Evolutionary conservation across 2,888 invertebrate species (phyloP).

Genomic region (Epirrhoe alternata): DNA sequence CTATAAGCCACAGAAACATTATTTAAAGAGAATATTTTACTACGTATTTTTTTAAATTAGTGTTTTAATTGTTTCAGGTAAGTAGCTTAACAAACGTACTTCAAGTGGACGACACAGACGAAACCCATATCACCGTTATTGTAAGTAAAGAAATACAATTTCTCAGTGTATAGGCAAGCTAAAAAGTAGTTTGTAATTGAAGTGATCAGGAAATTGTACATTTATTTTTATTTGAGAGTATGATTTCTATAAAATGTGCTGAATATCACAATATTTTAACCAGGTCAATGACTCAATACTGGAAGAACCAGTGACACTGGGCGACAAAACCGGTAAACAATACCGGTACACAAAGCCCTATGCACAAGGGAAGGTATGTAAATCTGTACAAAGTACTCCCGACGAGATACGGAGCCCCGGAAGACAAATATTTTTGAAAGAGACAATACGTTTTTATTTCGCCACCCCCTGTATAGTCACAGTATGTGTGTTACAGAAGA

Average conservation of each 20-base stretch:
- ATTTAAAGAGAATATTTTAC: too few species aligned
- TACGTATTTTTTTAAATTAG: not conserved
- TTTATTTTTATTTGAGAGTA: too few species aligned
- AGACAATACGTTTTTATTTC: constrained; percentile 39
- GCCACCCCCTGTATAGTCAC: constrained; percentile 26
- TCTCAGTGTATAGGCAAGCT: too few species aligned
- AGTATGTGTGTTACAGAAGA: constrained; percentile 3
- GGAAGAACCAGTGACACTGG: not conserved
- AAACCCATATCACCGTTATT: not conserved
- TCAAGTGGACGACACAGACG: not conserved
- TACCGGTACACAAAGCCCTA: constrained; percentile 9
- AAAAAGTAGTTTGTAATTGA: too few species aligned
- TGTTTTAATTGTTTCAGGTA: not conserved
- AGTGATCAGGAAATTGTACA: too few species aligned
- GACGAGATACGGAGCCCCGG: constrained; percentile 20
- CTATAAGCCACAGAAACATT: not conserved
- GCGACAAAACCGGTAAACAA: not conserved
- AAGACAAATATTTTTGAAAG: constrained; percentile 38
- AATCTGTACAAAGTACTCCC: constrained; percentile 27
- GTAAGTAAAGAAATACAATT: not conserved
- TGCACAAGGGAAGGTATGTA: constrained; percentile 29
- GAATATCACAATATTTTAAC: not conserved
- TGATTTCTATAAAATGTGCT: too few species aligned
- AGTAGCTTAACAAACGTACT: not conserved
- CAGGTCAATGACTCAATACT: not conserved